Conservation (phyloP, 2,888 invertebrate species). For the Dynastes tityus region DNA sequence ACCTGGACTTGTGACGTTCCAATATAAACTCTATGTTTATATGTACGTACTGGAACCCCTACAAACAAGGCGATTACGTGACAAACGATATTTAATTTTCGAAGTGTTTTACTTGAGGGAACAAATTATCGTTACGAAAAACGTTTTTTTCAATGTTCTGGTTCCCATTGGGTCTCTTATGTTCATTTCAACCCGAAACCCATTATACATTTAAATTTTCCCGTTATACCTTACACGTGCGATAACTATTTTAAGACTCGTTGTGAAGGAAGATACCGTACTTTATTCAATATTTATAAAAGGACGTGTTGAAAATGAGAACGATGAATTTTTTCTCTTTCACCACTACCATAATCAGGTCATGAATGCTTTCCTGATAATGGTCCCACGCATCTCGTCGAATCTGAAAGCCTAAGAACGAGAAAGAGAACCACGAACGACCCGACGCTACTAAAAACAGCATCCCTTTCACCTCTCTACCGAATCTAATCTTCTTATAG, state of each 20-base stretch:
- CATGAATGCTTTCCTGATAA: slow-evolving; percentile 34
- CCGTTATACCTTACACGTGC: neutral
- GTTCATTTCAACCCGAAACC: too few relatives aligned
- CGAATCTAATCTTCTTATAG: slow-evolving; percentile 30
- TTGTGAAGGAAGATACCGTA: neutral
- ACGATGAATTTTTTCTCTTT: slow-evolving; percentile 16
- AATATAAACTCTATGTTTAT: too few relatives aligned
- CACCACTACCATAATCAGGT: slow-evolving; percentile 23
- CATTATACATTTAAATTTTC: neutral
- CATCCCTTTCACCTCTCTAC: slow-evolving; percentile 25
- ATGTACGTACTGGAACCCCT: too few relatives aligned
- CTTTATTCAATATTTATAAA: slow-evolving; percentile 37
- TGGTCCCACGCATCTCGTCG: slow-evolving; percentile 13
- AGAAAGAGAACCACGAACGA: slow-evolving; percentile 17
- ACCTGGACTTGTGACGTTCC: too few relatives aligned
- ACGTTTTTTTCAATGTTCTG: too few relatives aligned
- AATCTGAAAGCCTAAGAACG: slow-evolving; percentile 8
- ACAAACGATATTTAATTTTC: too few relatives aligned
- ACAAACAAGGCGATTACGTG: too few relatives aligned
- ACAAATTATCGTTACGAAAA: too few relatives aligned
- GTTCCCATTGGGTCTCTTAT: too few relatives aligned
- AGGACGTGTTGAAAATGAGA: slow-evolving; percentile 36
- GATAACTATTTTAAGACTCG: neutral
- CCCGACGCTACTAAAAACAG: neutral
- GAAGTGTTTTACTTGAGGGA: too few relatives aligned